Conservation (phyloP, 2,888 invertebrate genomes). For the Ichneumoninae sp. region DNA sequence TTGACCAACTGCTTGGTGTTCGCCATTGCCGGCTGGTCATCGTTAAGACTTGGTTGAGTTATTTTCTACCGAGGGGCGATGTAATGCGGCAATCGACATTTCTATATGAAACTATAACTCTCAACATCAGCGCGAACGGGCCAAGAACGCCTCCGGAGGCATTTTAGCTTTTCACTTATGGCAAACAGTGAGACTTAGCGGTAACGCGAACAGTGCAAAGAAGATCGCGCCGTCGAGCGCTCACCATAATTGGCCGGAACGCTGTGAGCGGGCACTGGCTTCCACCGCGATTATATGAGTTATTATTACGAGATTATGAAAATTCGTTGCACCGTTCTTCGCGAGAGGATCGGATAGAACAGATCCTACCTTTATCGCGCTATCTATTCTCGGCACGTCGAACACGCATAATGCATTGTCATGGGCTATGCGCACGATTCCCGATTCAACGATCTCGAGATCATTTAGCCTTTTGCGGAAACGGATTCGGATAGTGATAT, state of each 20-base stretch:
- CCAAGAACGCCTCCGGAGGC: neutral
- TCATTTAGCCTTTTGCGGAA: neutral
- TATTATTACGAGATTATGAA: conserved; percentile 73
- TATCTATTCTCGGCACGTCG: conserved; percentile 34
- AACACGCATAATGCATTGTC: conserved; percentile 21
- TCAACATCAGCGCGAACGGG: neutral
- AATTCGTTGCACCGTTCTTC: conserved; percentile 58
- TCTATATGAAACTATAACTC: neutral
- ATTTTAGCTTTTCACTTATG: conserved; percentile 1
- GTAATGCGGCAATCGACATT: neutral
- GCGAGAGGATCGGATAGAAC: conserved; percentile 40
- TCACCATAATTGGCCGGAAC: conserved; percentile 72
- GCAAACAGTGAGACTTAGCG: conserved; percentile 29
- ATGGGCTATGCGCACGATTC: neutral
- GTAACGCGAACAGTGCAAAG: conserved; percentile 33
- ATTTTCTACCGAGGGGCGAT: conserved; percentile 9
- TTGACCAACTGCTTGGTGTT: neutral
- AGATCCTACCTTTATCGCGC: conserved; percentile 31
- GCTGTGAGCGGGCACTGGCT: conserved; percentile 62
- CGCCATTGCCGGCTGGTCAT: neutral
- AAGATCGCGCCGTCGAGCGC: conserved; percentile 59
- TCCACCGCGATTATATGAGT: conserved; percentile 72
- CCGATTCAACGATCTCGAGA: conserved; percentile 22
- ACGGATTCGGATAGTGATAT: too few species aligned
- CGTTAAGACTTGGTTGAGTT: neutral